Percentiles rank a stretch among this genome's conserved stretches.
These are phyloP conservation scores for Trachymyrmex cornetzi DNA, from an alignment of 1,140 invertebrate genomes.

Conservation along the genomic window DNA sequence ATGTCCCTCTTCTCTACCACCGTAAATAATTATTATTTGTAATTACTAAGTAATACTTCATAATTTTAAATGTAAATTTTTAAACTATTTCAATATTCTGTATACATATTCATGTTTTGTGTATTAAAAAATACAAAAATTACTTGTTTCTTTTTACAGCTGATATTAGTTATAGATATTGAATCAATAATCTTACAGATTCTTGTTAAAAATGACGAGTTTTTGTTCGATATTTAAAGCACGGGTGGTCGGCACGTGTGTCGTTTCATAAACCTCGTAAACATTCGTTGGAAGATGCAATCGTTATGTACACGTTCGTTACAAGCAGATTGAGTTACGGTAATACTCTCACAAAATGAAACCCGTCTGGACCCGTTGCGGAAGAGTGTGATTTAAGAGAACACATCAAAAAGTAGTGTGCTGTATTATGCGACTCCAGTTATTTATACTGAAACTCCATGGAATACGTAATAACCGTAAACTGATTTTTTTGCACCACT, in stretches of 20 bases:
- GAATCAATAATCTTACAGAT: conserved; percentile 7
- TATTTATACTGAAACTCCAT: conserved; percentile 66
- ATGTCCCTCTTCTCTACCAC: not conserved
- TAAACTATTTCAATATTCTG: not conserved
- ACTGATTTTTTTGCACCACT: conserved; percentile 43
- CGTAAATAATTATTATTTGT: conserved; percentile 1
- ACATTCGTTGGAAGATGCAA: conserved; percentile 38
- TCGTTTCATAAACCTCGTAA: conserved; percentile 19
- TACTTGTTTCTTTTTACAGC: not conserved
- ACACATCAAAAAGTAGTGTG: conserved; percentile 15
- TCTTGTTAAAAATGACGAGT: not conserved
- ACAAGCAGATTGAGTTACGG: conserved; percentile 61
- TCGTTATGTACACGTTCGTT: conserved; percentile 43
- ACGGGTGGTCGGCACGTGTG: conserved; percentile 40
- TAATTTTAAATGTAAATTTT: not conserved
- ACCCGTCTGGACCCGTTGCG: conserved; percentile 24
- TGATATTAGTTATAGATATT: not conserved
- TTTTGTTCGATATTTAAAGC: conserved; percentile 8
- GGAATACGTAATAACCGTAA: conserved; percentile 70
- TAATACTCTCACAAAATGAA: conserved; percentile 38
- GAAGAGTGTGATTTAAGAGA: conserved; percentile 63
- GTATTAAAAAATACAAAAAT: not conserved
- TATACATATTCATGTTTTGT: not conserved
- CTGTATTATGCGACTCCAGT: conserved; percentile 17
- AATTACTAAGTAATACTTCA: conserved; percentile 4